Base-by-base conservation (phyloP, 2,113 vertebrate genomes). In the Phoenicopterus ruber region DNA sequence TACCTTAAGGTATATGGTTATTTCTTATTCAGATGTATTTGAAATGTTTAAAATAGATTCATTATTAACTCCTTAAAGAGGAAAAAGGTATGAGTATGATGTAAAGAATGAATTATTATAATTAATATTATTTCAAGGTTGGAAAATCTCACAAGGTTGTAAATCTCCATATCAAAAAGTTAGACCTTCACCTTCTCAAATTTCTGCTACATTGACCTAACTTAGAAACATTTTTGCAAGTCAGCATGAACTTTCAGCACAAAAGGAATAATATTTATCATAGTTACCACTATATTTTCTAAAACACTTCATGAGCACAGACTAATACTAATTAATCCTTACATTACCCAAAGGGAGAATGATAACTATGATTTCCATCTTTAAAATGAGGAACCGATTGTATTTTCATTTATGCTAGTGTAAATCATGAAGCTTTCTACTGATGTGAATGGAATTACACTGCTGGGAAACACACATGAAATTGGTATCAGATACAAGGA, bases 281-380 rank as follows among this genome's bases (percentile, higher is more conserved):
- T 44, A 91, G 72, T 93, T 93, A 79, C 14, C 11, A 47, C 71
- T 81, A 16, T 81, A 63, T 73, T 71, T 82, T 87, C 81, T 22
- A 55, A 94, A 96, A 79, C 54, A 80, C n/a, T 49, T 93, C 47
- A 71, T 46, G 55, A 94, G 32, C 67, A 47, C n/a, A 67, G 47
- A 77, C 40, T 77, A 82, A 63, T 87, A 47, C 79, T 96, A 96
- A 96, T 94, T 96, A 96, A 96, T 96, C 72, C 69, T 66, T 86
- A 80, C 32, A 36, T 83, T 90, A 70, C 74, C 76, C 76, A 92
- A 58, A 97, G 79, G 82, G 47, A 88, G 63, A 70, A 90, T 82
- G 76, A 72, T 93, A 93, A 77, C 66, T 77, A 65, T 77, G 88
- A 92, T 88, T 94, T 88, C 73, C 58, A 78, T 86, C 92, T 90